These are phyloP conservation scores for Cossypha dichroa DNA, from an alignment of 2,797 vertebrate genomes.

Conservation along the genomic window DNA sequence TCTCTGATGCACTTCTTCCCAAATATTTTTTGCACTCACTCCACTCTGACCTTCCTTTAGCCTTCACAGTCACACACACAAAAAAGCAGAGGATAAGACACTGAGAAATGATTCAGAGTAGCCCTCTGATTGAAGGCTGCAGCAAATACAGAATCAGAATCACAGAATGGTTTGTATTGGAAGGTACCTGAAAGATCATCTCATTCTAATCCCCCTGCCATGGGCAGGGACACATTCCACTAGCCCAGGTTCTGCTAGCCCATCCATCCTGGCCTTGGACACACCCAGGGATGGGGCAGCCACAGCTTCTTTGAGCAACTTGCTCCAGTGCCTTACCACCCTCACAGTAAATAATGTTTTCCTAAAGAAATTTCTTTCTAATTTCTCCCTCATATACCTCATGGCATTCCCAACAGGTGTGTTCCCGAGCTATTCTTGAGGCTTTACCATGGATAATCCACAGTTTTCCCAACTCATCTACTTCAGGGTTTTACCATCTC, in stretches of 20 bases:
- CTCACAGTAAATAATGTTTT: neutral
- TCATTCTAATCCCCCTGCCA: neutral
- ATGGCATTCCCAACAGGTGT: neutral
- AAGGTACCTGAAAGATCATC: neutral
- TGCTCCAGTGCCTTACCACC: neutral
- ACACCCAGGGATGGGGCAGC: neutral
- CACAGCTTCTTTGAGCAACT: neutral
- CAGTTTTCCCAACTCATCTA: neutral
- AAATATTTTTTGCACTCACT: rapidly evolving
- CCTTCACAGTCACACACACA: neutral
- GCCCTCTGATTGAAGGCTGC: neutral
- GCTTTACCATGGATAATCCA: neutral
- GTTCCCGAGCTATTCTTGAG: neutral
- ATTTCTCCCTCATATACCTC: neutral
- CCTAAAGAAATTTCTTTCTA: neutral
- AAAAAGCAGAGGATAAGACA: neutral
- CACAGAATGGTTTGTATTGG: neutral
- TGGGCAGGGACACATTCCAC: neutral
- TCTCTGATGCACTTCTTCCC: neutral
- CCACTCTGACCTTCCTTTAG: neutral
- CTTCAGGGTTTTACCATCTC: neutral
- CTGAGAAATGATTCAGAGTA: neutral
- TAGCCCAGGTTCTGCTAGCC: rapidly evolving
- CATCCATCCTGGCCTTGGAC: neutral
- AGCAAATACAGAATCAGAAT: neutral